These are phyloP conservation scores for Callocephalon fimbriatum DNA, from an alignment of 2,113 vertebrate genomes.

Conservation along the genomic window DNA sequence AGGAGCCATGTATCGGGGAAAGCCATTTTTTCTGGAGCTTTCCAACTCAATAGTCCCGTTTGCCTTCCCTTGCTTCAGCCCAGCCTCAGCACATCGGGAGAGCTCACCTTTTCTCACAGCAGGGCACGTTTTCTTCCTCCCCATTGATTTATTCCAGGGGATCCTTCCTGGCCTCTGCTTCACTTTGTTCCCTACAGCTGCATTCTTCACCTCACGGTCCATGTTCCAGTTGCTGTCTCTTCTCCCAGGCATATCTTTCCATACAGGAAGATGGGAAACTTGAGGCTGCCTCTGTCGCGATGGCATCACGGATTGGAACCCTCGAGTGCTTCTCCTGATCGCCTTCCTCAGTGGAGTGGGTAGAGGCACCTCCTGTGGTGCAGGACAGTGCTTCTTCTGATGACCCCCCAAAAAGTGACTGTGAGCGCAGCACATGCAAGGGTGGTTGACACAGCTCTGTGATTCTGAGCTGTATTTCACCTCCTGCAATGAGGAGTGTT, in stretches of 20 bases:
- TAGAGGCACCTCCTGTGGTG: not conserved
- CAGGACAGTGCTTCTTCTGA: not conserved
- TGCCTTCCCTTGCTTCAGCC: constrained; percentile 8
- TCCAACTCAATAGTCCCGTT: not conserved
- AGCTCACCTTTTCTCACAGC: not conserved
- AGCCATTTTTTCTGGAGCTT: not conserved
- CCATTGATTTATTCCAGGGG: not conserved
- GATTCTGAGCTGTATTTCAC: not conserved
- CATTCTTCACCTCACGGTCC: not conserved
- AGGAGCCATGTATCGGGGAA: not conserved
- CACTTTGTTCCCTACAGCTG: not conserved
- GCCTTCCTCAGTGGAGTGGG: constrained; percentile 29
- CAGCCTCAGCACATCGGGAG: not conserved
- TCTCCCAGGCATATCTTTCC: not conserved
- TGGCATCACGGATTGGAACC: not conserved
- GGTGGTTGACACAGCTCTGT: not conserved
- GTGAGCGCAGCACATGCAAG: not conserved
- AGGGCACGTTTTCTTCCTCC: not conserved
- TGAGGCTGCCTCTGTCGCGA: not conserved
- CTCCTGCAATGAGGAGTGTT: not conserved
- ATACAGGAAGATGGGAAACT: not conserved
- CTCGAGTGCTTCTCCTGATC: not conserved
- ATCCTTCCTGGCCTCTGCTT: constrained; percentile 22
- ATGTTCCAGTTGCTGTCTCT: not conserved
- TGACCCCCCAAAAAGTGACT: not conserved